Base-by-base conservation (phyloP, 2,113 vertebrate genomes). In the Ailuropoda melanoleuca region DNA sequence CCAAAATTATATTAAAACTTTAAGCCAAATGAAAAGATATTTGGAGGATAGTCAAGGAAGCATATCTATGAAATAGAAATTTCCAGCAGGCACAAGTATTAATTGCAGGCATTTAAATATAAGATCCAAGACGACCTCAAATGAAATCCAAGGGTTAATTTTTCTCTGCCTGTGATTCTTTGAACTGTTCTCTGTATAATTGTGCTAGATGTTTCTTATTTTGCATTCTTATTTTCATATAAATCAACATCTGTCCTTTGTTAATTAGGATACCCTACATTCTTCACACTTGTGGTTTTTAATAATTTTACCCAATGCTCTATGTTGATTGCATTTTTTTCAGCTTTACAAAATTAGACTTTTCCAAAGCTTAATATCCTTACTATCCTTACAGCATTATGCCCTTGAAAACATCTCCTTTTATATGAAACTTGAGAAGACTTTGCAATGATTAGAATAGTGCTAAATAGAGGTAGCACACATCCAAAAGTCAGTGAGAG, bases 191-290 rank as follows among this genome's bases (percentile, higher is more conserved):
- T 46, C 14, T 56, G 6, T 62, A 34, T 72, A 88, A 95, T 14
- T 88, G 46, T 90, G 26, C 53, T 96, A 85, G 13, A 86, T 68
- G 5, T 48, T 91, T 82, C 70, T 88, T 86, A 66, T 83, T 93
- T 90, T 95, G 37, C 17, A 86, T 94, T 95, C 53, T 91, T 93
- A 96, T 95, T 97, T 97, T 94, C 70, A 84, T 43, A 90, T 12
- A 97, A 97, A 93, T 97, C 95, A 95, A 91, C 80, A 95, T 96
- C 83, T 95, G 34, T 95, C 60, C 92, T 91, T 87, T 74, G 93
- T 96, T 96, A 98, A 95, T 96, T 95, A 83, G 74, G 89, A 86
- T 89, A 86, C 26, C 86, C 60, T 80, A 58, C 24, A 56, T 93
- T 94, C 83, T 96, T 96, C 80, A 96, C 95, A 96, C 83, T 94